Percentiles rank a stretch among this genome's conserved stretches.
Evolutionary conservation across 1,140 invertebrate species (phyloP).

Genomic region (Papilio helenus): DNA sequence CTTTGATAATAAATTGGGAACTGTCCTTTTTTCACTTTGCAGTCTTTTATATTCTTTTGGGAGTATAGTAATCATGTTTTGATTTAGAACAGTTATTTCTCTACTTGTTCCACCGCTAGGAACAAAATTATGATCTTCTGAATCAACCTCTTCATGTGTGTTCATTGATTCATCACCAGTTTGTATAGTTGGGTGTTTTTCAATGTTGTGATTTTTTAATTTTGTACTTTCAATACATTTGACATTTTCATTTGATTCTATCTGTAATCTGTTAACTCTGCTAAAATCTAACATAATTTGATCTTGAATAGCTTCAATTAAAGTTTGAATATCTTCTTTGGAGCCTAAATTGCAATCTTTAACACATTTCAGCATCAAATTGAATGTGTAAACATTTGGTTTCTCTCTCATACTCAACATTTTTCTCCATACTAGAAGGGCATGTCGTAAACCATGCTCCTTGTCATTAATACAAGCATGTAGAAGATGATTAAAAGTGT

Average conservation of each 20-base stretch:
- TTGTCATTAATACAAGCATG: slow-evolving; percentile 92
- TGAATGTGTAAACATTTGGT: slow-evolving; percentile 90
- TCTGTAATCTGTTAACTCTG: slow-evolving; percentile 3
- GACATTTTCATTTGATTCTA: slow-evolving; percentile 24
- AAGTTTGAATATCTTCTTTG: slow-evolving; percentile 83
- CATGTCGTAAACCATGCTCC: slow-evolving; percentile 90
- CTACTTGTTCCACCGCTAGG: slow-evolving; percentile 8
- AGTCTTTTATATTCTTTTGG: slow-evolving; percentile 41
- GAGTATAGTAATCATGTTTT: slow-evolving; percentile 42
- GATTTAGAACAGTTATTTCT: slow-evolving; percentile 42
- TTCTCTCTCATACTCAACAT: slow-evolving; percentile 86
- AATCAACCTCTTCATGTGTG: background rate
- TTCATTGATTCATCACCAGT: background rate
- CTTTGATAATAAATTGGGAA: slow-evolving; percentile 85
- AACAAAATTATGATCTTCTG: slow-evolving; percentile 3
- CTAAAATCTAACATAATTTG: slow-evolving; percentile 32
- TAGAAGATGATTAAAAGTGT: slow-evolving; percentile 91
- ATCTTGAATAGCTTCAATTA: slow-evolving; percentile 62
- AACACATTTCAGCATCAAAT: slow-evolving; percentile 90
- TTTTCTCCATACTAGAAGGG: slow-evolving; percentile 92
- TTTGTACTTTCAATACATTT: background rate
- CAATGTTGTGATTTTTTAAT: background rate
- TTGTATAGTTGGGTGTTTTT: background rate
- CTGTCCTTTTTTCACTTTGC: slow-evolving; percentile 47
- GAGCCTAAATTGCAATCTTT: slow-evolving; percentile 91